Evolutionary conservation across 92 coral and sea anemone species (phyloP), one percentile per base, ranked within the genome.

Genomic region (Phenganax subtilis): DNA sequence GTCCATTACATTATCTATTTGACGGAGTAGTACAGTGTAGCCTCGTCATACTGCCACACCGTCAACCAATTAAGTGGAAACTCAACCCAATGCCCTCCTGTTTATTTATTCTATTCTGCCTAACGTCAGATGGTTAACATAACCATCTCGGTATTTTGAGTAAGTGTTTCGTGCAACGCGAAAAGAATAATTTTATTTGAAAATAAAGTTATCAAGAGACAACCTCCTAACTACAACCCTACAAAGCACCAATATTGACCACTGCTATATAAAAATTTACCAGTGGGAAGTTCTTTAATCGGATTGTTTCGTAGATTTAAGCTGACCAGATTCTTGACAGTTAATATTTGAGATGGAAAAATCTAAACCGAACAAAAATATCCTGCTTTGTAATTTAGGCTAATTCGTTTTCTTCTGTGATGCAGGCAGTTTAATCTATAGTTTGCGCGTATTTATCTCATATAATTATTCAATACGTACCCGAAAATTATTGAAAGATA

Each of bases 401-500:
- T 3, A 1, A 58, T 11, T 54, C 27, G 25, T 11, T 10, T 67
- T 27, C 12, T 27, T 67, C 12, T 14, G 12, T 10, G 12, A 15
- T 67, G 12, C 53, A 30, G 4, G 53, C 25, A 9, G 5, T 15
- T 69, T 27, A 30, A 69, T 12, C 14, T 9, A 69, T n/a, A 75
- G 3, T 28, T n/a, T 54, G 11, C 44, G 63, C 5, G 29, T 29
- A 62, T 6, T 62, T 30, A 30, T 54, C 31, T 14, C 6, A 70
- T 70, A 37, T 4, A 9, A 12, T 20, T 20, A 20, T 20, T 20
- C 47, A 54, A 11, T 72, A 57, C 98, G 72, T 74, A 93, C 98
- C 97, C 93, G 89, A 77, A 93, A 90, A 73, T 93, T 91, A 80
- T 93, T 93, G 75, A 93, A 93, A 8, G 98, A 91, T 7, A 91